Evolutionary conservation across 2,113 vertebrate species (phyloP).

Genomic region (Grammomys surdaster): DNA sequence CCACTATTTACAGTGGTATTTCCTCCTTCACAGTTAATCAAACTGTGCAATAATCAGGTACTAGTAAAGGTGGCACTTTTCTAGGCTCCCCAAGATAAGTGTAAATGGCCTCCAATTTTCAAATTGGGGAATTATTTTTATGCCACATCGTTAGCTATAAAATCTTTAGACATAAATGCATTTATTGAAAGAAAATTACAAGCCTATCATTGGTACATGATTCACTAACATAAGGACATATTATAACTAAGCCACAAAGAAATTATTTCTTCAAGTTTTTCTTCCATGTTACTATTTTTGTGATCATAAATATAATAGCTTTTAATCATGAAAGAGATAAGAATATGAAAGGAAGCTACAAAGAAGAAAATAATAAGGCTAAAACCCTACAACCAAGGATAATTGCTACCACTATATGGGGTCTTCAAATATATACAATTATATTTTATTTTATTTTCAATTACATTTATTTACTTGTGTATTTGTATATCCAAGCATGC

Average conservation of each 20-base stretch:
- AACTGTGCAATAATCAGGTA: conserved; percentile 13
- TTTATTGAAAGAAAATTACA: conserved; percentile 61
- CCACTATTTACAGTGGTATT: neutral
- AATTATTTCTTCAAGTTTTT: neutral
- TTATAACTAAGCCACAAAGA: neutral
- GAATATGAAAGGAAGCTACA: neutral
- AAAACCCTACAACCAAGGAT: neutral
- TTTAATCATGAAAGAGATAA: neutral
- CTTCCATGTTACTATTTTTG: conserved; percentile 38
- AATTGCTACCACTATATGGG: neutral
- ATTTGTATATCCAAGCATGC: neutral
- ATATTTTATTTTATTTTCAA: neutral
- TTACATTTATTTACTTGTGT: neutral
- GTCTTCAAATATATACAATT: neutral
- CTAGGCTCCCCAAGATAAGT: conserved; percentile 38
- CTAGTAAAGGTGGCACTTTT: conserved; percentile 35
- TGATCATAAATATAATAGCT: conserved; percentile 19
- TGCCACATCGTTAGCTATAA: conserved; percentile 63
- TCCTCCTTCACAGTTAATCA: neutral
- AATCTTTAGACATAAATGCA: conserved; percentile 41
- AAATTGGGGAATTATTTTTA: conserved; percentile 69
- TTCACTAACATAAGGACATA: conserved; percentile 33
- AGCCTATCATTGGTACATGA: conserved; percentile 26
- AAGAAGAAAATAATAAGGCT: neutral
- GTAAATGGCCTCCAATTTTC: conserved; percentile 59